phyloP scores from a whole-genome alignment of 2,113 vertebrate species.

The Chaenogobius annularis region DNA sequence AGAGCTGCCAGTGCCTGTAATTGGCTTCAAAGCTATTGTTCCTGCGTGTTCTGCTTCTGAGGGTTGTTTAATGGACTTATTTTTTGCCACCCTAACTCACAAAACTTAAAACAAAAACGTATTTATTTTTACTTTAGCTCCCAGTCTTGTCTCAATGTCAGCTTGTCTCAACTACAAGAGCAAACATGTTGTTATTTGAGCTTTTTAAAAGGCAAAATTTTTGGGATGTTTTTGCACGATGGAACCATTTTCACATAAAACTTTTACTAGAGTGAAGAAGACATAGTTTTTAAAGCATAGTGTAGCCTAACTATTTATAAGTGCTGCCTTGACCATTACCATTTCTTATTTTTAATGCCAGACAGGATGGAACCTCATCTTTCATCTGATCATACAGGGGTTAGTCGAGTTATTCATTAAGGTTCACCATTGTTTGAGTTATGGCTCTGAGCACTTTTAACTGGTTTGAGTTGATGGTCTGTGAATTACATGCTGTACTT shows the following conservation, averaged over 20 bases:
- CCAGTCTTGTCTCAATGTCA: constrained; percentile 18
- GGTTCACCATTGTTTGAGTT: not conserved
- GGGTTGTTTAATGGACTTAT: constrained; percentile 5
- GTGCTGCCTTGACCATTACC: too few relatives aligned
- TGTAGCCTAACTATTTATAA: not conserved
- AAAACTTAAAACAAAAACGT: not conserved
- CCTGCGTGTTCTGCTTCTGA: not conserved
- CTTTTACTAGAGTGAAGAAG: not conserved
- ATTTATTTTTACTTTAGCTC: not conserved
- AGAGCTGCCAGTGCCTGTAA: constrained; percentile 11
- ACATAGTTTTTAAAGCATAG: not conserved
- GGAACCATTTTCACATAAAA: constrained; percentile 2
- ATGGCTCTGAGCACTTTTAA: not conserved
- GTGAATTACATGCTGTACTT: not conserved
- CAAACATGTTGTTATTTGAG: constrained; percentile 48
- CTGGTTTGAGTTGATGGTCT: not conserved
- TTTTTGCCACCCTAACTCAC: not conserved
- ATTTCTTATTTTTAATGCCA: too few relatives aligned
- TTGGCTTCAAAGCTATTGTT: constrained; percentile 1
- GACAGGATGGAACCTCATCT: not conserved
- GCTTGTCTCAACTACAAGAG: constrained; percentile 14
- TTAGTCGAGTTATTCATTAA: not conserved
- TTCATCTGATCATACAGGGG: not conserved
- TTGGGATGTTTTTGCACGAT: constrained; percentile 25
- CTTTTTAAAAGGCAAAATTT: constrained; percentile 36